Conservation (phyloP, 2,888 invertebrate species). For the Chymomyza fuscimana region DNA sequence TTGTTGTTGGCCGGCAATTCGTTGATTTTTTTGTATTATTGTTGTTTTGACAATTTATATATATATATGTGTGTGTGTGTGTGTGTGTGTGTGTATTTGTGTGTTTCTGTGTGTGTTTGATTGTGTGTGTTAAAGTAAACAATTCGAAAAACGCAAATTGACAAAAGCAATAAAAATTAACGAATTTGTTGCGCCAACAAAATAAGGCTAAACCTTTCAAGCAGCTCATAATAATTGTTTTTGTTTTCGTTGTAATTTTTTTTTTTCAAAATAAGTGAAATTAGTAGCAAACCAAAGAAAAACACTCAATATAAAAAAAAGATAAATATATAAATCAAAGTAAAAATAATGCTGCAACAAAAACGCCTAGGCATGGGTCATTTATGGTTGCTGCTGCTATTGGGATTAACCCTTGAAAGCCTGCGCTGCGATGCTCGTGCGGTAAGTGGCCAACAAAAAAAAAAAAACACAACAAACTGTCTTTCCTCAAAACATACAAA, state of each 20-base stretch:
- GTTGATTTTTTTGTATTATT: conserved; percentile 16
- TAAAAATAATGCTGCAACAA: conserved; percentile 40
- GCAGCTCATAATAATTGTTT: background rate
- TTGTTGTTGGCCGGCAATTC: conserved; percentile 3
- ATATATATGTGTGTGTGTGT: background rate
- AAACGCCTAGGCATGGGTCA: conserved; percentile 40
- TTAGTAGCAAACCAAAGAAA: background rate
- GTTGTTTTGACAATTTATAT: background rate
- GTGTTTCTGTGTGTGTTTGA: background rate
- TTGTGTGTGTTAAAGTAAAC: conserved; percentile 14
- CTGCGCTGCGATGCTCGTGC: conserved; percentile 75
- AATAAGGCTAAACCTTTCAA: background rate
- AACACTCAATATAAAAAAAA: conserved; percentile 9
- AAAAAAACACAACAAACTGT: background rate
- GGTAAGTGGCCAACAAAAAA: conserved; percentile 62
- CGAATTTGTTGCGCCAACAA: background rate
- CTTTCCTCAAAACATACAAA: background rate
- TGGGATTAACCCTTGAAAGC: conserved; percentile 67
- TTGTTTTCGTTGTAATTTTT: conserved; percentile 6
- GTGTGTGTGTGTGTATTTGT: background rate
- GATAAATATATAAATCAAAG: conserved; percentile 14
- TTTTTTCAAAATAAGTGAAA: background rate
- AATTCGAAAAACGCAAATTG: conserved; percentile 8
- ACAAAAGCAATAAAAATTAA: background rate
- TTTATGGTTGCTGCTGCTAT: conserved; percentile 55